Evolutionary conservation across 1,140 invertebrate genomes (phyloP), one percentile per base, ranked within the genome.

Genomic region (Hycleus phaleratus): DNA sequence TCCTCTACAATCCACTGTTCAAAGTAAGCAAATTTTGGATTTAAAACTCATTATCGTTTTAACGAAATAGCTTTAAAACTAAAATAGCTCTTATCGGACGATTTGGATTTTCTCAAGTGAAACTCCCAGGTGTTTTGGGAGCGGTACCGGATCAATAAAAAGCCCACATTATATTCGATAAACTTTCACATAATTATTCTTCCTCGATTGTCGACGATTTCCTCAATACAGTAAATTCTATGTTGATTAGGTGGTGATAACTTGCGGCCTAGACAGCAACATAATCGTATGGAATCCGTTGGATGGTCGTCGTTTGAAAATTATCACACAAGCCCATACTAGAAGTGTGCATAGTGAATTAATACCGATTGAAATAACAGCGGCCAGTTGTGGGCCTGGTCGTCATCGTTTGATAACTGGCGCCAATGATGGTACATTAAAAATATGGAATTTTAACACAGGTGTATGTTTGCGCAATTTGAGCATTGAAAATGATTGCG

Each of bases 401-500:
- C 74, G 82, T 50, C 82, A 87, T 63, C 75, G 85, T 45, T 74
- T 87, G 1, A 83, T 58, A 46, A 68, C 61, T 12, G 69, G 76
- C 10, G 78, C 78, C 6, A 68, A 72, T n/a, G 74, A 81, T 63
- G 79, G 79, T 4, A 74, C 72, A 3, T 55, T 77, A 32, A 77
- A 85, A 77, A 81, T 89, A 5, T 91, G 89, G 89, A 87, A 89
- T 69, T 90, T 89, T 63, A 89, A 87, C 67, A 83, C 84, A 25
- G 85, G 86, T 0, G 77, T 77, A 0, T 87, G 85, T 62, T 66
- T 88, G 26, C 73, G 82, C 53, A 79, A 78, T 26, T 81, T 87
- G 82, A 69, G 71, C 26, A 81, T 85, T 18, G 79, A 82, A 55
- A 68, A 77, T 46, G 79, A 81, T 64, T 79, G 77, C 57, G 81